phyloP scores from a whole-genome alignment of 1,140 invertebrate species.

The Drosophila elegans region DNA sequence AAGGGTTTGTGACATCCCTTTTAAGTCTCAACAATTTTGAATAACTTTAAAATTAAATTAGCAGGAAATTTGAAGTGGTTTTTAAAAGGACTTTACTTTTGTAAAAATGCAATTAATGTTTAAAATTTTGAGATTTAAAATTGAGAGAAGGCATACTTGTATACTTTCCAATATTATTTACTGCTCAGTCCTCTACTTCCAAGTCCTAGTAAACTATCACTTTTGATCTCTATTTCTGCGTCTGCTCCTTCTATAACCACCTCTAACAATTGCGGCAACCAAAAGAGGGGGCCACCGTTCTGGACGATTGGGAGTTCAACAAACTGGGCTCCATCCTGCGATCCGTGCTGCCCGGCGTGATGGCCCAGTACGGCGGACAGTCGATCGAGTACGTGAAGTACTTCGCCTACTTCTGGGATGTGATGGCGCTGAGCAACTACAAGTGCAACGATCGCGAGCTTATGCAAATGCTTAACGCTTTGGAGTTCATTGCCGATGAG shows the following conservation, averaged over 20 bases:
- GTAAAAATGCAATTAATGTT: too few species aligned
- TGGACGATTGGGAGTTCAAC: conserved; percentile 73
- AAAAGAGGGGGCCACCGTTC: conserved; percentile 45
- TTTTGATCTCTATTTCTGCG: conserved; percentile 28
- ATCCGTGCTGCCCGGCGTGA: conserved; percentile 53
- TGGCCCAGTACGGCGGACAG: conserved; percentile 58
- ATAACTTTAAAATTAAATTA: too few species aligned
- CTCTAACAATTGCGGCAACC: conserved; percentile 1
- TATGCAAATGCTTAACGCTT: conserved; percentile 74
- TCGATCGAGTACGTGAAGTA: conserved; percentile 67
- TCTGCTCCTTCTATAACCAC: conserved; percentile 9
- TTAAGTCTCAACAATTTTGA: too few species aligned
- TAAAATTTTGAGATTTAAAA: too few species aligned
- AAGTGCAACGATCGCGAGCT: conserved; percentile 69
- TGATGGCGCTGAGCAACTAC: conserved; percentile 69
- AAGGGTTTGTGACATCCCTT: too few species aligned
- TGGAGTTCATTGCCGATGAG: conserved; percentile 70
- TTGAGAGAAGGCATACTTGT: too few species aligned
- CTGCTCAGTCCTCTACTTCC: background rate
- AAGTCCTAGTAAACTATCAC: conserved; percentile 24
- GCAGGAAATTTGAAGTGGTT: too few species aligned
- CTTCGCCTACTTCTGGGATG: conserved; percentile 71
- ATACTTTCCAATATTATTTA: background rate
- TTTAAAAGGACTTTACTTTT: too few species aligned
- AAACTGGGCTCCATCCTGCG: conserved; percentile 69